Evolutionary conservation across 2,113 vertebrate species (phyloP).

Genomic region (Myotis lucifugus): DNA sequence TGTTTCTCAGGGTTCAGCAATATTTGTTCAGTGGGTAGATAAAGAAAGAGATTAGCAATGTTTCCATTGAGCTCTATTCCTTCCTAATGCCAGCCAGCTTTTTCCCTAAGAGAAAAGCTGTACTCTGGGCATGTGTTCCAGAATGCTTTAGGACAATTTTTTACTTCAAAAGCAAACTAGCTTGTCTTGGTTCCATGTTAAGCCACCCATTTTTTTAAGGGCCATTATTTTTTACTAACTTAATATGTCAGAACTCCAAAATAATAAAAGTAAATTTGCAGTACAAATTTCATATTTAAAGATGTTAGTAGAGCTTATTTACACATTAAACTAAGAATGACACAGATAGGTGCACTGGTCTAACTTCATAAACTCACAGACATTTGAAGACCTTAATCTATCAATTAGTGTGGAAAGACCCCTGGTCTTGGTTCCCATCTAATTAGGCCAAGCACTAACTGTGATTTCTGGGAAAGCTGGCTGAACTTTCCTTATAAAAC

Average conservation of each 20-base stretch:
- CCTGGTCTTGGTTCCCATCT: neutral
- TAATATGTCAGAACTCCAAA: constrained; percentile 16
- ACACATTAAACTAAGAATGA: constrained; percentile 36
- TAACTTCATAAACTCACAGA: constrained; percentile 2
- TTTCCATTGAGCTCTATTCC: constrained; percentile 63
- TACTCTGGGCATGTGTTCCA: neutral
- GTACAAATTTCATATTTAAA: constrained; percentile 49
- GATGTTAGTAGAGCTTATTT: constrained; percentile 45
- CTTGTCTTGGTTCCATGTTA: neutral
- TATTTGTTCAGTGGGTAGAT: constrained; percentile 75
- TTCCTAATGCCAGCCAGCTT: constrained; percentile 60
- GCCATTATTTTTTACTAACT: neutral
- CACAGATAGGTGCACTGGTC: neutral
- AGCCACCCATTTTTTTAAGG: neutral
- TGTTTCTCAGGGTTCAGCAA: constrained; percentile 72
- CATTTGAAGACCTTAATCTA: constrained; percentile 37
- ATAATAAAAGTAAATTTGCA: constrained; percentile 33
- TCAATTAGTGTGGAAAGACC: neutral
- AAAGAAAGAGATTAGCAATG: constrained; percentile 66
- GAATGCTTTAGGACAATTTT: constrained; percentile 12
- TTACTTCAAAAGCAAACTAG: constrained; percentile 37
- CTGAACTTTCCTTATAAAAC: neutral
- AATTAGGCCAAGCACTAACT: neutral
- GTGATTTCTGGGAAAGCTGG: constrained; percentile 1
- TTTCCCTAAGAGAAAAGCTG: constrained; percentile 15